Evolutionary conservation across 2,888 invertebrate genomes (phyloP).

Genomic region (Bellardia bayeri): DNA sequence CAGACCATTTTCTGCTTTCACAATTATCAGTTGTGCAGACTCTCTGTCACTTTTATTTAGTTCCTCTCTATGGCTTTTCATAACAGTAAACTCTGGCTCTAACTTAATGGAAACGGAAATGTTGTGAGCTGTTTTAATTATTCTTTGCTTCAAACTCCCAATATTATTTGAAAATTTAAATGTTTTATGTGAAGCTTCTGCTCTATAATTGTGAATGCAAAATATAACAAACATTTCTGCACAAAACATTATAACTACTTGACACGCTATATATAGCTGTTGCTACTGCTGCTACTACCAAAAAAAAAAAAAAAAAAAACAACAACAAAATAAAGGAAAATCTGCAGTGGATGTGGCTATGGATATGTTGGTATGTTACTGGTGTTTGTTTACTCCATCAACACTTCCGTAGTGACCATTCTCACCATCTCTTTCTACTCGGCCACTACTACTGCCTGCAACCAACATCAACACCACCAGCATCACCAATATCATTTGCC

Average conservation of each 20-base stretch:
- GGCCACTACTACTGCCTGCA: constrained; percentile 27
- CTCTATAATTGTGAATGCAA: background rate
- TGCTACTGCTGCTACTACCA: constrained; percentile 17
- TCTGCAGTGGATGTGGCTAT: constrained; percentile 70
- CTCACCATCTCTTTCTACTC: constrained; percentile 28
- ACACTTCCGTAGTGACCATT: constrained; percentile 72
- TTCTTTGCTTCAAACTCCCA: background rate
- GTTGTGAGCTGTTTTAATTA: constrained; percentile 4
- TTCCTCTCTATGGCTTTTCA: background rate
- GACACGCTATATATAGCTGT: background rate
- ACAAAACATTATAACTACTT: constrained; percentile 19
- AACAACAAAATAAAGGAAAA: background rate
- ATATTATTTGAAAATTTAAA: constrained; percentile 1
- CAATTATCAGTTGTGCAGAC: constrained; percentile 70
- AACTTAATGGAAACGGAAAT: constrained; percentile 63
- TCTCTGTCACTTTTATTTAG: background rate
- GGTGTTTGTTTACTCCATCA: constrained; percentile 74
- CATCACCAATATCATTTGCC: constrained; percentile 59
- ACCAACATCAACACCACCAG: constrained; percentile 61
- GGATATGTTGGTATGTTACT: constrained; percentile 73
- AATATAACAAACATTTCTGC: constrained; percentile 5
- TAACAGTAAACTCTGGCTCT: constrained; percentile 30
- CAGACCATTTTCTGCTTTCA: constrained; percentile 32
- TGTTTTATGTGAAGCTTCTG: constrained; percentile 19
- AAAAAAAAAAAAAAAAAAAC: background rate